Evolutionary conservation across 2,888 invertebrate genomes (phyloP).

Genomic region (Allacma fusca): DNA sequence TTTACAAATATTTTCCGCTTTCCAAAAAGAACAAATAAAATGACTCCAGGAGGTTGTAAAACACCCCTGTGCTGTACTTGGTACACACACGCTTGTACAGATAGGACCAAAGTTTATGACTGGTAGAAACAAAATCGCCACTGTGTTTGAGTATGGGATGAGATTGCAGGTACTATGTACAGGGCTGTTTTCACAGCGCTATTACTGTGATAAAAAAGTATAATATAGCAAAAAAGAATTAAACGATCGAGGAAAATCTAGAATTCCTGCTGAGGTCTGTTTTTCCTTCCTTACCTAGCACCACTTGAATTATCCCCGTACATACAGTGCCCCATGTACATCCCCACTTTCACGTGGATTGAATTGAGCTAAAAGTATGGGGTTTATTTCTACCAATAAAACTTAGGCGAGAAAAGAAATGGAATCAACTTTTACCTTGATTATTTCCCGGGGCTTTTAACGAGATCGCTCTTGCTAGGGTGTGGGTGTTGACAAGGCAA

Average conservation of each 20-base stretch:
- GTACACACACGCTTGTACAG: neutral
- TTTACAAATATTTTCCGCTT: neutral
- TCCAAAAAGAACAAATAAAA: neutral
- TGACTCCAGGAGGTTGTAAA: slow-evolving; percentile 25
- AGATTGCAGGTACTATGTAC: neutral
- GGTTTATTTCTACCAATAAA: neutral
- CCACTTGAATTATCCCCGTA: neutral
- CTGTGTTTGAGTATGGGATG: neutral
- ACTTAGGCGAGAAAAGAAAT: neutral
- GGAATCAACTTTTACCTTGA: neutral
- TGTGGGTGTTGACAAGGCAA: neutral
- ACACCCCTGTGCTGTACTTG: neutral
- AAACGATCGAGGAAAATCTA: slow-evolving; percentile 30
- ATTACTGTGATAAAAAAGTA: neutral
- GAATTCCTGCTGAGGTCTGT: slow-evolving; percentile 13
- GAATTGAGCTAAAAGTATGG: neutral
- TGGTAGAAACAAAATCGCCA: neutral
- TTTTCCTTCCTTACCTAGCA: neutral
- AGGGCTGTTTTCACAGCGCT: neutral
- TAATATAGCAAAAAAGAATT: slow-evolving; percentile 35
- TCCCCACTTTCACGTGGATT: neutral
- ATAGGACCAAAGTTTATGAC: neutral
- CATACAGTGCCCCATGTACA: neutral
- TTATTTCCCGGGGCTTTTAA: neutral
- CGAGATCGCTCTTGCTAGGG: neutral